Base-by-base conservation (phyloP, 1,140 invertebrate species). In the Chrysoperla carnea region DNA sequence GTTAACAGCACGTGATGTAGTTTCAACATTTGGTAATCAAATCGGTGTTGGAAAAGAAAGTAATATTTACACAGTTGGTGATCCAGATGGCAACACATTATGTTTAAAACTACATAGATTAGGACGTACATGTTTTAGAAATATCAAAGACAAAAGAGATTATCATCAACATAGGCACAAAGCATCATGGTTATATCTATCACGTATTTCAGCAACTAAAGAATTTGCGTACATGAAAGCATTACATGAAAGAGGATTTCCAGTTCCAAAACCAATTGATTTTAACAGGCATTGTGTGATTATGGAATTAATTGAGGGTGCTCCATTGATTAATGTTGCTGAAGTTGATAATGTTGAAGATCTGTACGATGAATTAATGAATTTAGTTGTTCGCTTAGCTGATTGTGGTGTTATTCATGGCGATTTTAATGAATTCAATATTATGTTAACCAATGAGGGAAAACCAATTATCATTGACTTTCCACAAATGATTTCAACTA, bases 401-500 rank as follows among this genome's bases (percentile, higher is more conserved):
- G 86, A 91, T 63, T 78, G 83, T 59, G 95, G 96, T 1, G 84
- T 99, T 1, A 98, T 99, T 54, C 95, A 99, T 63, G 87, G 93
- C 3, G 95, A 99, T 69, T 98, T 97, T 53, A 99, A 99, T 62
- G 96, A 99, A 67, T 99, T 99, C 59, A 99, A 97, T 60, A 77
- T 97, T 37, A 90, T 97, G 75, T 64, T 97, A 1, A 75, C 76
- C 23, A 75, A 87, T 52, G 75, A 83, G 0, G 81, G 79, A 28
- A 76, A 80, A 44, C 78, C 94, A 0, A 69, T 93, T 36, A 67
- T 99, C 42, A 98, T 99, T 56, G 96, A 99, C 71, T 99, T 99
- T 62, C 95, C 96, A 2, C 95, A 99, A 69, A 99, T 99, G 94
- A 75, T 99, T 36, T 96, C 92, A 6, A 95, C 82, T 0, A 78